These are phyloP conservation scores for Diarsia dahlii DNA, from an alignment of 2,888 invertebrate genomes.

Conservation along the genomic window DNA sequence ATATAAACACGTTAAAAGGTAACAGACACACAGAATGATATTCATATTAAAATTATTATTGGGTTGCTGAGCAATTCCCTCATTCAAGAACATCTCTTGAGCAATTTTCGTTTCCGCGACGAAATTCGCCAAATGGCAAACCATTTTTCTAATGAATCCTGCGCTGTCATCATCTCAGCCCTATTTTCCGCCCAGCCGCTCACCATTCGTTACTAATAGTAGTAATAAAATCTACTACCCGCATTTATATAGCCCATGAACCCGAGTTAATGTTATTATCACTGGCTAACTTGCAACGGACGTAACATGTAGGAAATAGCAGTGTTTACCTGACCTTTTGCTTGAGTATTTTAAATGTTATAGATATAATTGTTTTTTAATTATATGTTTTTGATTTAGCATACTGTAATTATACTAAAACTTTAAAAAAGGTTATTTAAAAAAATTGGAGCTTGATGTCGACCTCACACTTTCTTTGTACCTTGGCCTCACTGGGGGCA, in stretches of 20 bases:
- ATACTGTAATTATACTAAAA: constrained; percentile 22
- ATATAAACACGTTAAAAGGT: background rate
- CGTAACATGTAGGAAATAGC: constrained; percentile 26
- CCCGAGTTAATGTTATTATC: constrained; percentile 3
- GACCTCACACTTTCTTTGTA: constrained; percentile 26
- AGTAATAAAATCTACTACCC: constrained; percentile 49
- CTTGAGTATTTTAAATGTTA: constrained; percentile 35
- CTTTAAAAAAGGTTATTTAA: constrained; percentile 33
- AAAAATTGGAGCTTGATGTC: constrained; percentile 28
- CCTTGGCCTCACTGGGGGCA: background rate
- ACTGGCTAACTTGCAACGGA: constrained; percentile 8
- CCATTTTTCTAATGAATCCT: constrained; percentile 35
- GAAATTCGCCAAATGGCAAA: constrained; percentile 26
- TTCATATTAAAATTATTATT: background rate
- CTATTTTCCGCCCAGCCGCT: constrained; percentile 39
- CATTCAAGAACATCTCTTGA: background rate
- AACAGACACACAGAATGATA: too few species aligned
- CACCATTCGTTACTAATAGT: constrained; percentile 38
- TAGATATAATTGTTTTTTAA: constrained; percentile 35
- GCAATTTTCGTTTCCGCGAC: constrained; percentile 8
- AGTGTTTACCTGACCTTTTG: constrained; percentile 47
- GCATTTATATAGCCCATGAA: constrained; percentile 25
- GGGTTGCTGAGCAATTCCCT: background rate
- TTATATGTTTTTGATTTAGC: constrained; percentile 30
- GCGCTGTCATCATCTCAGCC: constrained; percentile 42